Conservation (phyloP, 2,888 invertebrate species). For the Mimas tiliae region DNA sequence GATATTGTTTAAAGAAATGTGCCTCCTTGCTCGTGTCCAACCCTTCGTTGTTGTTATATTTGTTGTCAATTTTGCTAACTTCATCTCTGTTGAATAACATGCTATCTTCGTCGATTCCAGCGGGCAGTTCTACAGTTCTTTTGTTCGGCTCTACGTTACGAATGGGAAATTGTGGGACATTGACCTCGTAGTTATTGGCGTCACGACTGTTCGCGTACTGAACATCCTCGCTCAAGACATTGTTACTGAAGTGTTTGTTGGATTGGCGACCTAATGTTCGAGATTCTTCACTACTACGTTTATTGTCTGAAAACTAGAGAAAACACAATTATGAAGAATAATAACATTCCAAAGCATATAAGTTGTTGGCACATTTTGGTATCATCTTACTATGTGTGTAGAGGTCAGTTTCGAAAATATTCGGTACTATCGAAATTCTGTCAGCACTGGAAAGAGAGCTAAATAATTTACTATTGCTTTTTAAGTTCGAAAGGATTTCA, state of each 20-base stretch:
- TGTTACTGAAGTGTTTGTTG: slow-evolving; percentile 46
- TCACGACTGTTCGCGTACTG: slow-evolving; percentile 45
- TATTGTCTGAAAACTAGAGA: slow-evolving; percentile 22
- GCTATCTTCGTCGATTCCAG: slow-evolving; percentile 53
- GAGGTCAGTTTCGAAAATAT: no score
- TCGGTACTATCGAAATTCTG: no score
- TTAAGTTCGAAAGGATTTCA: no score
- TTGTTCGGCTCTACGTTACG: slow-evolving; percentile 36
- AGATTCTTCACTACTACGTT: not conserved
- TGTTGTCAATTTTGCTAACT: slow-evolving; percentile 46
- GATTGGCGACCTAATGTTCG: not conserved
- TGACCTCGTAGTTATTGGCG: slow-evolving; percentile 40
- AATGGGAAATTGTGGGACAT: slow-evolving; percentile 33
- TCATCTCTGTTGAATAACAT: slow-evolving; percentile 49
- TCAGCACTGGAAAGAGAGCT: no score
- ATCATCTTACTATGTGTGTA: no score
- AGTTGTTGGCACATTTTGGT: no score
- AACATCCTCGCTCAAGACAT: slow-evolving; percentile 40
- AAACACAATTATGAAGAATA: not conserved
- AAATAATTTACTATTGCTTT: no score
- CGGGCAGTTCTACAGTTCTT: slow-evolving; percentile 42
- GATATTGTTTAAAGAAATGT: slow-evolving; percentile 49
- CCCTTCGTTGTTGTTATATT: slow-evolving; percentile 49
- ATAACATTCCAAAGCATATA: no score
- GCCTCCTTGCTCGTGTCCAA: slow-evolving; percentile 42